phyloP scores from a whole-genome alignment of 2,113 vertebrate species.

The Daubentonia madagascariensis region DNA sequence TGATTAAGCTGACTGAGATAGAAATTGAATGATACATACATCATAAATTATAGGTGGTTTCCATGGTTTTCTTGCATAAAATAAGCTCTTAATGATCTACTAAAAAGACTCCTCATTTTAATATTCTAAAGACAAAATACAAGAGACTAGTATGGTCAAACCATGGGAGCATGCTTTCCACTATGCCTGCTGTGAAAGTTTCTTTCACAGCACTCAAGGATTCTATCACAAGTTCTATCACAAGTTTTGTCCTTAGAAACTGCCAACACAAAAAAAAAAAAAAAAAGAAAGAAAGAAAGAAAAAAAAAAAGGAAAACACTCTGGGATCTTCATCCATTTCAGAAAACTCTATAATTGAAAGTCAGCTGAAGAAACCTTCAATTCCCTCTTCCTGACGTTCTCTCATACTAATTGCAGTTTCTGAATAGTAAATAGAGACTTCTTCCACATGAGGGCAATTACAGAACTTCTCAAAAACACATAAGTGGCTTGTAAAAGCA shows the following conservation, averaged over 20 bases:
- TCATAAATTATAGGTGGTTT: not conserved
- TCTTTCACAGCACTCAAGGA: not conserved
- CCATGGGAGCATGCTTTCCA: not conserved
- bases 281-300: not conserved
- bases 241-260: slow-evolving; percentile 55
- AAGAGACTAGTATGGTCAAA: not conserved
- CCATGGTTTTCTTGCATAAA: slow-evolving; percentile 1
- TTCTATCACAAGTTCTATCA: not conserved
- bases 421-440: slow-evolving; percentile 70
- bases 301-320: not conserved
- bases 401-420: slow-evolving; percentile 70
- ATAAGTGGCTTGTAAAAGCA: slow-evolving; percentile 64
- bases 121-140: not conserved
- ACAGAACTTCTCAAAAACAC: slow-evolving; percentile 59
- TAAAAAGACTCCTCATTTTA: not conserved
- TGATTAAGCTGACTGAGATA: slow-evolving; percentile 71
- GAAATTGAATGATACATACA: slow-evolving; percentile 77
- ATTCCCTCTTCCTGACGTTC: slow-evolving; percentile 72
- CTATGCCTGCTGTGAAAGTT: not conserved
- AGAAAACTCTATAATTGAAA: slow-evolving; percentile 66
- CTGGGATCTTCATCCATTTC: slow-evolving; percentile 32
- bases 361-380: slow-evolving; percentile 65
- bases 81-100: not conserved
- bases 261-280: slow-evolving; percentile 12
- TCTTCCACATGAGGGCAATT: slow-evolving; percentile 55